A percentile compares a stretch with the other conserved stretches of the same genome.
Conservation (phyloP, 1,140 invertebrate genomes). For the Gryllus bimaculatus region DNA sequence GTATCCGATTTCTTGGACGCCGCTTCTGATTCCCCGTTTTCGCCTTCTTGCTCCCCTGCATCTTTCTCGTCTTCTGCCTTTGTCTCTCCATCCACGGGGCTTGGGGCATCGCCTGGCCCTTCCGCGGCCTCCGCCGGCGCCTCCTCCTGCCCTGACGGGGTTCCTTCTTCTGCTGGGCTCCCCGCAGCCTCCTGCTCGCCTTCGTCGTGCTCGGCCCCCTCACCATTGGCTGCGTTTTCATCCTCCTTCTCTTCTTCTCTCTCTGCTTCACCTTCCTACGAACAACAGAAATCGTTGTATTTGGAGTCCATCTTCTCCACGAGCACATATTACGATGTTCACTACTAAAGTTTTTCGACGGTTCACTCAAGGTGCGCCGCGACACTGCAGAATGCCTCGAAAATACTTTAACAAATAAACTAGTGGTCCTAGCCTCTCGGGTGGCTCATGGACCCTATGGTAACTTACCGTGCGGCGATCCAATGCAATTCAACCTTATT, state of each 20-base stretch:
- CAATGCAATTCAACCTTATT: too few relatives aligned
- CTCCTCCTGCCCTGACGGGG: not conserved
- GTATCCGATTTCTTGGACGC: not conserved
- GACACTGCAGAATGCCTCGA: too few relatives aligned
- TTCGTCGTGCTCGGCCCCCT: not conserved
- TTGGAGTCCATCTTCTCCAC: too few relatives aligned
- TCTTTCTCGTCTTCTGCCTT: constrained; percentile 3
- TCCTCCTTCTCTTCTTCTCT: constrained; percentile 6
- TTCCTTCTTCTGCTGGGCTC: not conserved
- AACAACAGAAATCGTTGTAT: too few relatives aligned
- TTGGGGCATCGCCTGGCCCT: not conserved
- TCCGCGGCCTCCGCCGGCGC: not conserved
- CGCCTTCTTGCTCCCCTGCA: not conserved
- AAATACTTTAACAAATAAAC: too few relatives aligned
- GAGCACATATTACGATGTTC: too few relatives aligned
- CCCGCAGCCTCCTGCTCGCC: not conserved
- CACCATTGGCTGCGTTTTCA: not conserved
- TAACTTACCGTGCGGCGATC: too few relatives aligned
- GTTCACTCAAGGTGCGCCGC: too few relatives aligned
- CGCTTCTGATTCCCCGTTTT: not conserved
- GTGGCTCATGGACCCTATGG: too few relatives aligned
- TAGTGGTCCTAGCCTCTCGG: too few relatives aligned
- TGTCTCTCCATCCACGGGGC: not conserved
- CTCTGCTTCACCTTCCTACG: constrained; percentile 9
- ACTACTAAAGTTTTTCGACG: too few relatives aligned